Evolutionary conservation across 2,113 vertebrate species (phyloP).

Genomic region (Paraplagusia blochii): DNA sequence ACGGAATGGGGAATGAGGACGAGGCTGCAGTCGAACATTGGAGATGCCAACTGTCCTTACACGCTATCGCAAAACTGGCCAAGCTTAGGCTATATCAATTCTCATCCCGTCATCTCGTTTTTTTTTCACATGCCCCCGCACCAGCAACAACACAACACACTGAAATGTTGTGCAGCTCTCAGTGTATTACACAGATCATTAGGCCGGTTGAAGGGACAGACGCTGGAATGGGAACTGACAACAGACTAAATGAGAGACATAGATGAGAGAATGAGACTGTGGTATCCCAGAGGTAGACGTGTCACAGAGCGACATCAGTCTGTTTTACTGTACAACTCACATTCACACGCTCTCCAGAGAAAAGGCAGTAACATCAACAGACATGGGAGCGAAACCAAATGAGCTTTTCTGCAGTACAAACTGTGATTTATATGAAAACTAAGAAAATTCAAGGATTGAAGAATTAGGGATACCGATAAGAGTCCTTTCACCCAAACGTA

Average conservation of each 20-base stretch:
- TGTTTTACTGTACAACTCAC: conserved; percentile 27
- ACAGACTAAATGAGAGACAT: conserved; percentile 57
- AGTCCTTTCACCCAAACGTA: too few species aligned
- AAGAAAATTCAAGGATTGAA: not conserved
- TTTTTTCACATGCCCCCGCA: not conserved
- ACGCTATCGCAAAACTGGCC: not conserved
- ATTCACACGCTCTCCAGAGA: not conserved
- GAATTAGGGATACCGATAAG: too few species aligned
- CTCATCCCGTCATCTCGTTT: conserved; percentile 20
- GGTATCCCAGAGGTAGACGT: conserved; percentile 36
- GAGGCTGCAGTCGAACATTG: conserved; percentile 3
- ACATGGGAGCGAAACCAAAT: not conserved
- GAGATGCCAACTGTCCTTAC: too few species aligned
- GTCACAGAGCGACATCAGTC: conserved; percentile 35
- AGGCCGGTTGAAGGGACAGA: conserved; percentile 62
- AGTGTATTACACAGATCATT: conserved; percentile 74
- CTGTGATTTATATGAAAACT: too few species aligned
- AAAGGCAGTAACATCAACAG: conserved; percentile 1
- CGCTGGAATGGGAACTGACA: conserved; percentile 60
- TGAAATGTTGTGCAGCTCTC: conserved; percentile 57
- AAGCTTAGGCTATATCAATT: conserved; percentile 27
- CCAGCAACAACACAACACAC: conserved; percentile 50
- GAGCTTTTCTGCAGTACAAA: not conserved
- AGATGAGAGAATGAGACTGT: conserved; percentile 40
- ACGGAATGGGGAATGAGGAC: not conserved